phyloP scores from a whole-genome alignment of 2,888 invertebrate species.

The Oxycera nigricornis region DNA sequence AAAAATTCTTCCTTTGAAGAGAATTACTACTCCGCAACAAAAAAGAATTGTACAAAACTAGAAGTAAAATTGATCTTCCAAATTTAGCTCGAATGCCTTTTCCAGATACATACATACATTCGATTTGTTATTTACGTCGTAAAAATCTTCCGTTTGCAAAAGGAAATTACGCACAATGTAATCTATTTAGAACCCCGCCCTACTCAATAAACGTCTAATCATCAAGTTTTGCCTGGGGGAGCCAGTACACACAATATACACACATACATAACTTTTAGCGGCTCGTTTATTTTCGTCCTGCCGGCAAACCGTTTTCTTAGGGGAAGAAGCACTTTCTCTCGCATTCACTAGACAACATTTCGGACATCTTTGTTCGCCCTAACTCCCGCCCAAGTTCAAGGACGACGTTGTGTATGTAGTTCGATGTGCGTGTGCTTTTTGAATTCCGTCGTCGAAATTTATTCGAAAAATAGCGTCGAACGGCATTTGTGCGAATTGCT shows the following conservation, averaged over 20 bases:
- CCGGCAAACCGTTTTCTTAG: background rate
- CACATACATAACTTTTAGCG: background rate
- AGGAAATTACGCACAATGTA: background rate
- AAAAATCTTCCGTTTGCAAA: too few species aligned
- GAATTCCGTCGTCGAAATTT: too few species aligned
- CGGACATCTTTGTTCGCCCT: background rate
- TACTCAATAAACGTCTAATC: background rate
- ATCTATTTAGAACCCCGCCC: conserved; percentile 1
- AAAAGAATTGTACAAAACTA: too few species aligned
- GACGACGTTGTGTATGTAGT: background rate
- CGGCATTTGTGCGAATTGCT: background rate
- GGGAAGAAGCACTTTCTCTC: background rate
- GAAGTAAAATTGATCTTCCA: too few species aligned
- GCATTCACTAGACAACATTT: background rate
- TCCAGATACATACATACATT: too few species aligned
- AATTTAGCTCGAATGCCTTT: too few species aligned
- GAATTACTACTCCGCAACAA: too few species aligned
- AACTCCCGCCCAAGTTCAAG: conserved; percentile 26
- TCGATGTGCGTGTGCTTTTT: conserved; percentile 5
- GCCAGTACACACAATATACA: background rate
- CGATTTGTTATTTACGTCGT: too few species aligned
- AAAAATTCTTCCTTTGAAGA: too few species aligned
- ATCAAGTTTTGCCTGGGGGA: background rate
- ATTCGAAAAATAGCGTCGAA: background rate
- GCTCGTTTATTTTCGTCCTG: background rate